These are phyloP conservation scores for Paramuricea clavata DNA, from an alignment of 92 coral and sea anemone species.

Conservation along the genomic window DNA sequence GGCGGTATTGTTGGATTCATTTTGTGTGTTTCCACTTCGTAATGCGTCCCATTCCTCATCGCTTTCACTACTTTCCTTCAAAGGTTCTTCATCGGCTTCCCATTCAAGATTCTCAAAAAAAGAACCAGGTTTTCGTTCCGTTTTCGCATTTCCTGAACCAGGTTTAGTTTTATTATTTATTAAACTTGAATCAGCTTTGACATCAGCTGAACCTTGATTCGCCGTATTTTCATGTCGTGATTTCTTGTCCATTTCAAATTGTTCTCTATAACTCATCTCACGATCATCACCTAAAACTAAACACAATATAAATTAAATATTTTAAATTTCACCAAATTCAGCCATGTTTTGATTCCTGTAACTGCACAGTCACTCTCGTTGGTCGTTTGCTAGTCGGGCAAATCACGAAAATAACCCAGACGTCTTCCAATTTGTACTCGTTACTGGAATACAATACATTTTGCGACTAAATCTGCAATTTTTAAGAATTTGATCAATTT, in stretches of 20 bases:
- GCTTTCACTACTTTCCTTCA: background rate
- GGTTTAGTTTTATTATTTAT: background rate
- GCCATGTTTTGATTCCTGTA: no score
- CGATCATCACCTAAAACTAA: slow-evolving; percentile 52
- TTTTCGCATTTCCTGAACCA: background rate
- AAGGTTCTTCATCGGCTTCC: slow-evolving; percentile 28
- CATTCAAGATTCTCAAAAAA: slow-evolving; percentile 39
- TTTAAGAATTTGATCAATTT: no score
- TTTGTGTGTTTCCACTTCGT: slow-evolving; percentile 16
- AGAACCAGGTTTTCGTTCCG: slow-evolving; percentile 32
- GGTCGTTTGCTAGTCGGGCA: background rate
- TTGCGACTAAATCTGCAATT: no score
- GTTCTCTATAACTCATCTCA: slow-evolving; percentile 50
- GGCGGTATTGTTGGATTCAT: background rate
- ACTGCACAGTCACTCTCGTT: no score
- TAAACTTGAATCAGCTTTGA: background rate
- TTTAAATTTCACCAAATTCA: no score
- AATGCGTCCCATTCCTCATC: slow-evolving; percentile 52
- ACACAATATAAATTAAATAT: background rate
- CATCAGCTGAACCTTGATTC: background rate
- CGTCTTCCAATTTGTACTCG: no score
- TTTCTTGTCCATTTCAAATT: slow-evolving; percentile 34
- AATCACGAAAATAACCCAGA: background rate
- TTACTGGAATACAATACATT: no score
- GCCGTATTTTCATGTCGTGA: slow-evolving; percentile 8